Percentiles rank a stretch among this genome's conserved stretches.
These are phyloP conservation scores for Chloroceryle amazona DNA, from an alignment of 2,797 vertebrate genomes.

Conservation along the genomic window DNA sequence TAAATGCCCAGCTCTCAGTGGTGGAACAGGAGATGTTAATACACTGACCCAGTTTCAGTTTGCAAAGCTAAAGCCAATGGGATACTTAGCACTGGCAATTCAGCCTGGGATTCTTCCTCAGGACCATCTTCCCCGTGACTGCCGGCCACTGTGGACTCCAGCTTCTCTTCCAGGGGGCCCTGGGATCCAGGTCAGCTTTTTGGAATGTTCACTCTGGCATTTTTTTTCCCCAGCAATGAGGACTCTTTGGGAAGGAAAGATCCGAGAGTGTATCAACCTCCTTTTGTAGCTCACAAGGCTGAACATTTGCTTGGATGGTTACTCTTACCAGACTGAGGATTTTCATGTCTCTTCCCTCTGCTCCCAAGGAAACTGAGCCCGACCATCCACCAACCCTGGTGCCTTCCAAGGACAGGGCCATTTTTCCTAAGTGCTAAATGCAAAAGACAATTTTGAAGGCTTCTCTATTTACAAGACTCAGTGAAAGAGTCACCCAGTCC, in stretches of 20 bases:
- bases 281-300: not conserved
- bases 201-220: rapidly evolving
- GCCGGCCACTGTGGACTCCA: not conserved
- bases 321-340: not conserved
- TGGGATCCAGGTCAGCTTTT: not conserved
- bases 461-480: not conserved
- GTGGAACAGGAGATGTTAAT: not conserved
- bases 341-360: not conserved
- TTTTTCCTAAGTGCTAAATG: not conserved
- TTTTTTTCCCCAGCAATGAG: not conserved
- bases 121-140: not conserved
- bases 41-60: not conserved
- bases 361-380: not conserved
- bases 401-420: not conserved
- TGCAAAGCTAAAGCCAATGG: not conserved
- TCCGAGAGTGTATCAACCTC: not conserved
- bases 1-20: not conserved
- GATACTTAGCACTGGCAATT: not conserved
- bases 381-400: not conserved
- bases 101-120: not conserved
- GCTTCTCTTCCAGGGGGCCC: not conserved
- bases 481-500: not conserved
- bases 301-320: not conserved
- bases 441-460: not conserved
- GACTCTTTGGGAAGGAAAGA: not conserved